phyloP scores from a whole-genome alignment of 2,888 invertebrate species.

The Cheilosia grossa region DNA sequence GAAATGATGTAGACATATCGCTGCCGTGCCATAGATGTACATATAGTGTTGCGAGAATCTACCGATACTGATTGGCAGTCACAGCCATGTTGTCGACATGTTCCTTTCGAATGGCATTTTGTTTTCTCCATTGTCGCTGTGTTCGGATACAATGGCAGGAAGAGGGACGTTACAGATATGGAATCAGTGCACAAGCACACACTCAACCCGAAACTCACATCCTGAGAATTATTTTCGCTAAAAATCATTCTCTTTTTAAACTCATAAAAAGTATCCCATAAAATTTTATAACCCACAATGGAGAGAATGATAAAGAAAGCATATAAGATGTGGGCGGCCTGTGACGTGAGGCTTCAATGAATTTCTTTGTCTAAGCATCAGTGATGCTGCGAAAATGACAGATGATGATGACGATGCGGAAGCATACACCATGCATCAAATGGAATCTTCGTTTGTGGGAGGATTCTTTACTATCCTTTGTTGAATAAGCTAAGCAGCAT shows the following conservation, averaged over 20 bases:
- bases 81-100: constrained; percentile 44
- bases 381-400: constrained; percentile 19
- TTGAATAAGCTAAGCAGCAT: constrained; percentile 3
- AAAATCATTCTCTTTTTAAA: constrained; percentile 21
- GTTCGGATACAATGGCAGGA: constrained; percentile 30
- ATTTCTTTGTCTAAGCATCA: constrained; percentile 28
- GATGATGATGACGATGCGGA: constrained; percentile 13
- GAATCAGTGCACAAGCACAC: constrained; percentile 38
- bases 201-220: not conserved
- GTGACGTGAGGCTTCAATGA: not conserved
- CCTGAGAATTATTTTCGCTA: constrained; percentile 29
- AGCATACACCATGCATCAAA: constrained; percentile 18
- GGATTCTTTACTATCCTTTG: constrained; percentile 7
- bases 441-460: constrained; percentile 3
- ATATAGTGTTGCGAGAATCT: constrained; percentile 27
- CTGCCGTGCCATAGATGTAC: not conserved
- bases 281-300: constrained; percentile 64
- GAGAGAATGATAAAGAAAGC: constrained; percentile 43
- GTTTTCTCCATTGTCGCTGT: constrained; percentile 24
- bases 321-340: not conserved
- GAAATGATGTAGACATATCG: constrained; percentile 4
- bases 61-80: constrained; percentile 60
- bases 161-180: constrained; percentile 42
- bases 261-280: constrained; percentile 60
- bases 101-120: constrained; percentile 47